A percentile compares a stretch with the other conserved stretches of the same genome.
phyloP scores from a whole-genome alignment of 35 echinoderm and acorn worm species.

The Heliocidaris erythrogramma region DNA sequence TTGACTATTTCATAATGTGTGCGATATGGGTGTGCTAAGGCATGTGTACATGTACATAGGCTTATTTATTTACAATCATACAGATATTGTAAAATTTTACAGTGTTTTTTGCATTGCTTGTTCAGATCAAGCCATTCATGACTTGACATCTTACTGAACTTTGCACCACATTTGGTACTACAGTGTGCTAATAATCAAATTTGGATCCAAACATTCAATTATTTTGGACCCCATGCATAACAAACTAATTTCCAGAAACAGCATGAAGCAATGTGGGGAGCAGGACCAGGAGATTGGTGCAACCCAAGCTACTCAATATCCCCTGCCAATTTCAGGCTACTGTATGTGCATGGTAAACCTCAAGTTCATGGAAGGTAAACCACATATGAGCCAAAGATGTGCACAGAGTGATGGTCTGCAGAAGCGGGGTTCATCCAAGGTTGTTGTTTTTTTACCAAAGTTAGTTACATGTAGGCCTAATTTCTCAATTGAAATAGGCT shows the following conservation, averaged over 20 bases:
- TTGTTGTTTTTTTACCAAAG: no score
- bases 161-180: neutral
- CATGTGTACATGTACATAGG: no score
- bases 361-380: neutral
- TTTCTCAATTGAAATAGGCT: no score
- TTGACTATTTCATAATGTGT: no score
- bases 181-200: neutral
- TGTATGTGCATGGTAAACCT: neutral
- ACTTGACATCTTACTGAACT: neutral
- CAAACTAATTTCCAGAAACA: neutral
- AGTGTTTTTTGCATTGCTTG: neutral
- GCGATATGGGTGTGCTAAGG: no score
- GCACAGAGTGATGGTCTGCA: no score
- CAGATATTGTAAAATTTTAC: no score
- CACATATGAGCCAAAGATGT: no score
- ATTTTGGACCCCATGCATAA: neutral
- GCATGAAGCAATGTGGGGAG: neutral
- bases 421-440: no score
- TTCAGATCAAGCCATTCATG: neutral
- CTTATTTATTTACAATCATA: no score
- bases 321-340: conserved; percentile 14
- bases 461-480: no score
- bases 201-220: conserved; percentile 5
- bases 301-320: neutral
- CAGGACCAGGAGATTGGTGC: neutral